Base-by-base conservation (phyloP, 2,888 invertebrate species). In the Plusia festucae region DNA sequence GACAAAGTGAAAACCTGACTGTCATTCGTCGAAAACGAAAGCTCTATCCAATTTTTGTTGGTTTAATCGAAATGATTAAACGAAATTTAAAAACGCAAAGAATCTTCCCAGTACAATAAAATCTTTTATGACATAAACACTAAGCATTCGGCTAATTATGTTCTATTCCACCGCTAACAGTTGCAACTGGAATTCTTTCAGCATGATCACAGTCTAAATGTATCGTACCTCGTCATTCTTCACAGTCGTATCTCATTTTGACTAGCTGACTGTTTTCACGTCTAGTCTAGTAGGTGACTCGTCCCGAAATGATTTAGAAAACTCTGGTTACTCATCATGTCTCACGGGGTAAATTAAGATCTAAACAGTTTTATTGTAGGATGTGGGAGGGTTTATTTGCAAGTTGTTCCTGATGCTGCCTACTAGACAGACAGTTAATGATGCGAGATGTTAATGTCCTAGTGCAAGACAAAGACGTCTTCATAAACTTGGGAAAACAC, bases 141-240 rank as follows among this genome's bases (percentile, higher is more conserved):
- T 56, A 49, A 65, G 24, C 34, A 52, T 58, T 11, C 27, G 52
- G 15, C 11, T 8, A n/a, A 27, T 51, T 57, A 76, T 76, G 46
- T 49, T 49, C 71, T 76, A 76, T 40, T 46, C n/a, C 20, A 24
- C 44, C 67, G 56, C 58, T 22, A 61, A 53, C 64, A 80, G 74
- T 60, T 55, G 70, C 27, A 51, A 53, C 65, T 78, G 61, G 67
- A 70, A 78, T 78, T 78, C 67, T 70, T 78, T 64, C 53, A 51
- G 51, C 70, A 49, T 80, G 78, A 78, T 56, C 67, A 40, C 53
- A 34, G 34, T 73, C 78, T 78, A 70, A 70, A 61, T 67, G 54
- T 34, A 65, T 62, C 55, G 44, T 24, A 2, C 24, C 16, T 44
- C 60, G 67, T 77, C 78, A 64, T 67, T 67, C 46, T 55, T 16